phyloP scores from a whole-genome alignment of 2,888 invertebrate species.

The Anorthoa munda region DNA sequence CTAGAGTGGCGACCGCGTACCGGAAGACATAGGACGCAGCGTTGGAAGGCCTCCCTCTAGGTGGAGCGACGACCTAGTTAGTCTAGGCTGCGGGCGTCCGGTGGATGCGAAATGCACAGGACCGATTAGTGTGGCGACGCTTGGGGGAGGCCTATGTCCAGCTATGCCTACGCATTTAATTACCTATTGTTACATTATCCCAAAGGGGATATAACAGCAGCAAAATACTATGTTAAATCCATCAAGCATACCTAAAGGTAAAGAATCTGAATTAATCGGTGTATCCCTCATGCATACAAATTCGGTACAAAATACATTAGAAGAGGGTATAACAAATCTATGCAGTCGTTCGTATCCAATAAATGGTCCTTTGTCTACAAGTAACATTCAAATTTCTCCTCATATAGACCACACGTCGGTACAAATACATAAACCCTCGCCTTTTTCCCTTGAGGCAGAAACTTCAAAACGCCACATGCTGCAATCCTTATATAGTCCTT shows the following conservation, averaged over 20 bases:
- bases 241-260: constrained; percentile 2
- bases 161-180: constrained; percentile 1
- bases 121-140: no score
- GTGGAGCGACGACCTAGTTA: no score
- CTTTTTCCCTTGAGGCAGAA: no score
- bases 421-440: not conserved
- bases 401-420: not conserved
- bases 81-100: no score
- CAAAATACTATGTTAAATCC: constrained; percentile 4
- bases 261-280: constrained; percentile 24
- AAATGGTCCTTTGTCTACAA: constrained; percentile 18
- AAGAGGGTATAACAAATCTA: constrained; percentile 20
- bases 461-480: not conserved
- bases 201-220: not conserved
- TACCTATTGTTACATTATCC: not conserved
- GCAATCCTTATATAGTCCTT: not conserved
- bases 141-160: no score
- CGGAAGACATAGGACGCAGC: no score
- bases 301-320: constrained; percentile 18
- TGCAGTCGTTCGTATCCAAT: constrained; percentile 14
- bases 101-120: no score
- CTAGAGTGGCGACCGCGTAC: no score
- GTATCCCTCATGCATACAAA: constrained; percentile 18
- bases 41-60: no score
- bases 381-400: constrained; percentile 27